These are phyloP conservation scores for Rattus norvegicus DNA, from an alignment of 2,113 vertebrate genomes.

Conservation along the genomic window DNA sequence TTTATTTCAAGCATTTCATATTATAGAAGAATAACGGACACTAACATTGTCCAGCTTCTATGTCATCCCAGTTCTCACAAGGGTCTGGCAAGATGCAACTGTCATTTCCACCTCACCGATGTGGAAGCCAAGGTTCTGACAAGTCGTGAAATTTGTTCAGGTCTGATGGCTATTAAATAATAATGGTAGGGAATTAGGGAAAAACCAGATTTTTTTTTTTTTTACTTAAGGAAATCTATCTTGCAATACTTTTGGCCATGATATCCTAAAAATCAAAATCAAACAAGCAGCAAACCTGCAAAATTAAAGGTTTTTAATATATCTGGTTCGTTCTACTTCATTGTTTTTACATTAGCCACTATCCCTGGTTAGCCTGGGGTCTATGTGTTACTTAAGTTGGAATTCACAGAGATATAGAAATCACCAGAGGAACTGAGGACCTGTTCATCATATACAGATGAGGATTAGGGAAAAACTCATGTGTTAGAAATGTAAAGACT, in stretches of 20 bases:
- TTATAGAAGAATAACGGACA: background rate
- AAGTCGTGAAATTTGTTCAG: background rate
- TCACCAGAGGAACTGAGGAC: background rate
- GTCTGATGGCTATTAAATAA: slow-evolving; percentile 5
- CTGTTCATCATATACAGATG: background rate
- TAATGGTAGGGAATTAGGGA: background rate
- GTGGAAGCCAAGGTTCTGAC: background rate
- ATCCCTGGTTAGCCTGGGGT: background rate
- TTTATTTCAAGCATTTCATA: slow-evolving; percentile 35
- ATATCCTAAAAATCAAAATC: background rate
- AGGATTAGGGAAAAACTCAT: background rate
- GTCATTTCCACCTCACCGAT: background rate
- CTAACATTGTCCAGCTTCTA: background rate
- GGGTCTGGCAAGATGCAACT: background rate
- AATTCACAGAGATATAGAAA: background rate
- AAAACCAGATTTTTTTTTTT: background rate
- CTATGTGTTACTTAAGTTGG: background rate
- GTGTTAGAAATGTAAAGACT: background rate
- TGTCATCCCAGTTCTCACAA: background rate
- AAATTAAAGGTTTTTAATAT: background rate
- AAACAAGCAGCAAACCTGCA: background rate
- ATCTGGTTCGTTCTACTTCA: background rate
- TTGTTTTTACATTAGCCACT: slow-evolving; percentile 6
- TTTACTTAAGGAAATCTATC: slow-evolving; percentile 6
- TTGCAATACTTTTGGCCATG: background rate